Evolutionary conservation across 2,888 invertebrate genomes (phyloP), one percentile per base, ranked within the genome.

Genomic region (Linnaemya vulpina): DNA sequence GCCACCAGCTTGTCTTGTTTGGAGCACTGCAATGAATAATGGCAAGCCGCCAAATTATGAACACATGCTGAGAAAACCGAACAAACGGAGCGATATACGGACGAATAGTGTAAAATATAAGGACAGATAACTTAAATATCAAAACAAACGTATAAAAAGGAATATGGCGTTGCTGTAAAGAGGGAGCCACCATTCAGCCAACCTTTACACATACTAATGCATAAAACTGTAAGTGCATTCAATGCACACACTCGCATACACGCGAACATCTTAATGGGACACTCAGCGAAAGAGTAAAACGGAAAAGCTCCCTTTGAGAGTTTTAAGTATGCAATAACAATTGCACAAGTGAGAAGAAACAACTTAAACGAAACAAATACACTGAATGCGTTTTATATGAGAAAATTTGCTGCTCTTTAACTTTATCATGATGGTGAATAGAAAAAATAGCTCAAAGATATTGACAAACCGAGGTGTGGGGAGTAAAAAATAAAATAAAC

Each of bases 41-140:
- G 90, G 90, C 90, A 89, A 90, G 89, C 90, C 90, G 90, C 90
- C 90, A 90, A 90, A 90, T 89, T 89, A 89, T 89, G 89, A 89
- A 89, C 90, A 88, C 89, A 90, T 89, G 87, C 86, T 85, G 85
- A 79, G 85, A 79, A 78, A 62, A 84, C 67, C 63, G 67, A 81
- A 83, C 62, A 70, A 68, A 78, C 70, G 76, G 49, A 74, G 22
- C 75, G 55, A 40, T 58, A 85, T 15, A 5, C 53, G 22, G 13
- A 51, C 71, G 58, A 68, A 76, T 40, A 70, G 60, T 46, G 15
- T 30, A 67, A 73, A 40, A 77, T 25, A 67, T 43, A 65, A 83
- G 63, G 68, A 74, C 63, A 62, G 58, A 82, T 80, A 81, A 79
- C 58, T 67, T 51, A 68, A 82, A 62, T 38, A 55, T 49, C 84